Evolutionary conservation across 2,888 invertebrate species (phyloP).

Genomic region (Scotopteryx bipunctaria): DNA sequence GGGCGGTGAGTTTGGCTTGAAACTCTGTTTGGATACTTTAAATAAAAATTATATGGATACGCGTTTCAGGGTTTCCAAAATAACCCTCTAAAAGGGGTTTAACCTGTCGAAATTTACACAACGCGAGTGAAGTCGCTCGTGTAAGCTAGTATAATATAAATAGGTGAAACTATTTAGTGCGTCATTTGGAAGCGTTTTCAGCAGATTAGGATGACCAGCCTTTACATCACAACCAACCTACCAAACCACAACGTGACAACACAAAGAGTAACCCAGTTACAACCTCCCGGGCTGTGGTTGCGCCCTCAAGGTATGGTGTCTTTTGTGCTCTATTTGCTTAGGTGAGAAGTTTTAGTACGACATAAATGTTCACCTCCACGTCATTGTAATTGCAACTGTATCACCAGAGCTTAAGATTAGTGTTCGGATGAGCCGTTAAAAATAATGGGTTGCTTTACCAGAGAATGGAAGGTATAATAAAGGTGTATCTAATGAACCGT

Average conservation of each 20-base stretch:
- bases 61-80: no score
- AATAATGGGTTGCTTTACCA: constrained; percentile 18
- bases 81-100: no score
- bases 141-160: no score
- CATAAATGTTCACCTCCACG: constrained; percentile 7
- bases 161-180: no score
- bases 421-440: neutral
- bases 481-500: constrained; percentile 21
- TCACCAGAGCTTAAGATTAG: neutral
- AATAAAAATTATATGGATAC: no score
- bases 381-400: constrained; percentile 17
- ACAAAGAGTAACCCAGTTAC: constrained; percentile 13
- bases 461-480: constrained; percentile 21
- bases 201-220: no score
- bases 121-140: no score
- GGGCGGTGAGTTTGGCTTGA: no score
- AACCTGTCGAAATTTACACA: no score
- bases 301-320: constrained; percentile 28
- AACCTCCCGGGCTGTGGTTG: constrained; percentile 6
- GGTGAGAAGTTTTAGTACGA: constrained; percentile 30
- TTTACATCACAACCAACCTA: no score
- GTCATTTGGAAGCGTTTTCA: no score
- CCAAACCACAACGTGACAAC: neutral
- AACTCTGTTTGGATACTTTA: no score
- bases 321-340: constrained; percentile 36